Conservation (phyloP, 2,113 vertebrate genomes). For the Castor canadensis region DNA sequence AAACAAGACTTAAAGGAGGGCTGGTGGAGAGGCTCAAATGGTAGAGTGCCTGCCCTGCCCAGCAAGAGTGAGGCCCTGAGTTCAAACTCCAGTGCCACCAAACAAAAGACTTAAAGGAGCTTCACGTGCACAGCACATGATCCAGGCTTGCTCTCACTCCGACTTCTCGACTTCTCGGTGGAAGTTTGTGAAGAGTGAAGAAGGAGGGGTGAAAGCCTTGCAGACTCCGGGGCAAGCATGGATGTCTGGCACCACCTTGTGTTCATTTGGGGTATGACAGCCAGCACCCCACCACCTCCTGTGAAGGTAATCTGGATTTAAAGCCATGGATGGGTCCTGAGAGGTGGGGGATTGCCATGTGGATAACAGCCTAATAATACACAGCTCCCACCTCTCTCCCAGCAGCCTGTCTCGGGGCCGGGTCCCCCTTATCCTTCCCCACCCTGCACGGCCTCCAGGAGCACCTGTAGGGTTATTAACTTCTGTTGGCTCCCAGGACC, state of each 20-base stretch:
- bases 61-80: too few relatives aligned
- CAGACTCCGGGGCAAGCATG: neutral
- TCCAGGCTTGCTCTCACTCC: neutral
- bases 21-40: too few relatives aligned
- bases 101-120: too few relatives aligned
- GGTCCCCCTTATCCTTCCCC: neutral
- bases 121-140: fast-evolving
- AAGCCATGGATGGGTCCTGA: neutral
- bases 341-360: fast-evolving
- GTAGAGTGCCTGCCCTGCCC: too few relatives aligned
- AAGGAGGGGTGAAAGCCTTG: fast-evolving
- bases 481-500: neutral
- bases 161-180: neutral
- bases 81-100: too few relatives aligned
- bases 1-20: neutral
- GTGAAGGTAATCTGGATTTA: fast-evolving
- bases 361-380: fast-evolving
- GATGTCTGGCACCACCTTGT: slow-evolving; percentile 39
- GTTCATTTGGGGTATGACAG: neutral
- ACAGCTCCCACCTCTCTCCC: fast-evolving
- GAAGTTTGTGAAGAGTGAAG: neutral
- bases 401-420: neutral
- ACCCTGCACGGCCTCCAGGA: neutral
- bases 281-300: neutral
- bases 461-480: neutral